Base-by-base conservation (phyloP, 92 coral and sea anemone genomes). In the Umimayanthus kanabou region DNA sequence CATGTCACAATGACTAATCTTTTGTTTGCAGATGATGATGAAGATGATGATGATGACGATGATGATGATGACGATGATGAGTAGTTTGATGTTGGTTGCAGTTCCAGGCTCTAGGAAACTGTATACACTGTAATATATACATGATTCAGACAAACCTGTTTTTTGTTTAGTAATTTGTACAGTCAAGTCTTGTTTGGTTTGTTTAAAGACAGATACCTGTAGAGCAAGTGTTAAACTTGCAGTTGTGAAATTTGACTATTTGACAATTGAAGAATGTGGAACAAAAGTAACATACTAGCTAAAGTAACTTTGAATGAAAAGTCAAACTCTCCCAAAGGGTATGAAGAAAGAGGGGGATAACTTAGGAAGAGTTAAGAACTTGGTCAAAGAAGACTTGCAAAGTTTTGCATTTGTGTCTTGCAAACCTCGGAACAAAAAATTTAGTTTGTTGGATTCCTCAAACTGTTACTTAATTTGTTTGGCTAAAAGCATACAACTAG, bases 1-100 rank as follows among this genome's bases (percentile, higher is more conserved):
- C 11, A 11, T 9, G n/a, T 57, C 15, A 57, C 25, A 11, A n/a
- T 50, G 30, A 79, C 1, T 7, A 22, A 10, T n/a, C n/a, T 45
- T 28, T 39, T 80, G 4, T 29, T 80, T 43, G 77, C 80, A 58
- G 89, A 90, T n/a, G 87, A 85, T 50, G 89, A 84, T 11, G 98
- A 96, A 0, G 98, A 96, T 0, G 98, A 96, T 1, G 98, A 95
- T 0, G 98, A 95, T 0, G 96, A 94, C 1, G 98, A 96, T 2
- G 98, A 96, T 23, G 96, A 93, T 5, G 95, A 93, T 26, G 96
- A 93, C 2, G 95, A 93, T n/a, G 95, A 93, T 37, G 96, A 91
- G 2, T 92, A 87, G 1, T 20, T 49, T 45, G 26, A 77, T 58
- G 79, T 75, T 33, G 28, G 25, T 45, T 75, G 49, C 39, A 14